Base-by-base conservation (phyloP, 2,888 invertebrate genomes). In the Ischnura elegans region DNA sequence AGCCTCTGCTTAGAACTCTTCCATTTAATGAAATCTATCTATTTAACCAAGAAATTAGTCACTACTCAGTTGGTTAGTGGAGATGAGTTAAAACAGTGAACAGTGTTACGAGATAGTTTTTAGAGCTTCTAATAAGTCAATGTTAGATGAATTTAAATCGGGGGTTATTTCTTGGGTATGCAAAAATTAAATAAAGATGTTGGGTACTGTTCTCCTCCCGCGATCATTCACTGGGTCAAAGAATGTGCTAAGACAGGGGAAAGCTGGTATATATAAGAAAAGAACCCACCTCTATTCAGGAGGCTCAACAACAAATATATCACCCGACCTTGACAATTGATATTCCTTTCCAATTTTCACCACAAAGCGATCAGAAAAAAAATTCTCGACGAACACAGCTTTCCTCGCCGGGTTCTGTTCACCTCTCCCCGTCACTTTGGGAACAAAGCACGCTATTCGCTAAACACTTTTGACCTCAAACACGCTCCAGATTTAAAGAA, bases 341-440 rank as follows among this genome's bases (percentile, higher is more conserved):
- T 76, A 76, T 76, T 36, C 76, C 36, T 76, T 36, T 76, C 76
- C 76, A 76, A 76, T 76, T 76, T 76, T 29, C 76, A 76, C 36
- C 16, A 16, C 76, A 36, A n/a, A 10, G 76, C 0, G n/a, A 21
- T 61, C n/a, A n/a, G n/a, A 36, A 76, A 76, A 66, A 51, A 76
- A 76, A 76, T n/a, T n/a, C 36, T 10, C 16, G 36, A 36, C 36
- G 76, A 29, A 13, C 76, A 16, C 36, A 76, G 76, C 36, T 76
- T n/a, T 51, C 51, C 36, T 76, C 76, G 36, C 36, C 36, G 76
- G 10, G 29, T 76, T 51, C 51, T 51, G 36, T 36, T 76, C 76
- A 36, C 76, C 16, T 76, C 76, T 76, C 36, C 29, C 76, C 76
- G 76, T 76, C 76, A 76, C 76, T 36, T 76, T 2, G 36, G 76